phyloP scores from a whole-genome alignment of 2,888 invertebrate species.

The Orchesella flavescens region DNA sequence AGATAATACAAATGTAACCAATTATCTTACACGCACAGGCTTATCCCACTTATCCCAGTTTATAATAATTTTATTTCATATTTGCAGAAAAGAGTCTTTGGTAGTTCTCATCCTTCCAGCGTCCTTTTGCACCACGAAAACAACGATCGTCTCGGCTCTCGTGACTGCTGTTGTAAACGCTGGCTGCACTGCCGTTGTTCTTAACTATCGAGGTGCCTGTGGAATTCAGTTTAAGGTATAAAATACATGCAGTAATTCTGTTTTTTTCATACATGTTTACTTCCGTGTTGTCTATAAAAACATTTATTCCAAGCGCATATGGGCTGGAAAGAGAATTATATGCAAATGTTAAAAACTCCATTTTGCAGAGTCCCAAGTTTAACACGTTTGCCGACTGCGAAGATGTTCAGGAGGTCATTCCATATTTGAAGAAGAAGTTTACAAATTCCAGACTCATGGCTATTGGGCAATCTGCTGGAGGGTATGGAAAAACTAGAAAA shows the following conservation, averaged over 20 bases:
- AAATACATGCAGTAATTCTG: no score
- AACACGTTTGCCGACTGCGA: conserved; percentile 88
- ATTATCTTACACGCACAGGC: no score
- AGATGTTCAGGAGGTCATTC: conserved; percentile 84
- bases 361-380: conserved; percentile 80
- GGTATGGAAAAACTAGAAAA: conserved; percentile 76
- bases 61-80: no score
- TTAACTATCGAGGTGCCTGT: conserved; percentile 79
- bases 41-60: no score
- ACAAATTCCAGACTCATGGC: conserved; percentile 82
- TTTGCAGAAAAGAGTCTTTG: conserved; percentile 6
- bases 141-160: conserved; percentile 42
- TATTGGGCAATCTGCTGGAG: conserved; percentile 88
- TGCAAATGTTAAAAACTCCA: no score
- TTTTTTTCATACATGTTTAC: no score
- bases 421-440: conserved; percentile 78
- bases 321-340: no score
- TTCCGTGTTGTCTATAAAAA: no score
- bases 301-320: no score
- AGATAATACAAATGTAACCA: no score
- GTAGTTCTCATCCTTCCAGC: conserved; percentile 47
- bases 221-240: conserved; percentile 79
- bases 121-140: conserved; percentile 47
- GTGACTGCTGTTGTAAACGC: conserved; percentile 11
- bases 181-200: conserved; percentile 41